These are phyloP conservation scores for Phocides pigmalion DNA, from an alignment of 1,140 invertebrate species.

Conservation along the genomic window DNA sequence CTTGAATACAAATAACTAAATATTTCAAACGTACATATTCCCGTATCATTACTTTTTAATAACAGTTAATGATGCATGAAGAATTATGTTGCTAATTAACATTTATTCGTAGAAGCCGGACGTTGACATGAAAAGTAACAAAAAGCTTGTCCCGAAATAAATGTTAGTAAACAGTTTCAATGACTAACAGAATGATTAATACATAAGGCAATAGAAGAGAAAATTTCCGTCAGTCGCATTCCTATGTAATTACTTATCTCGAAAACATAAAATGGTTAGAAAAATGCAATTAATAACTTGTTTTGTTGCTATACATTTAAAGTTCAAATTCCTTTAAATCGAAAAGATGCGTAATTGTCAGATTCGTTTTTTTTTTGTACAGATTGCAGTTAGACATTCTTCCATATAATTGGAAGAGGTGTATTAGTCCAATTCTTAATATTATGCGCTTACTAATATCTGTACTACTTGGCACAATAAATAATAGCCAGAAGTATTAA, in stretches of 20 bases:
- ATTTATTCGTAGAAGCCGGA: background rate
- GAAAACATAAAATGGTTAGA: background rate
- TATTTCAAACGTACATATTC: background rate
- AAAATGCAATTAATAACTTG: background rate
- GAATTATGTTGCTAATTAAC: background rate
- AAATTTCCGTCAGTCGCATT: background rate
- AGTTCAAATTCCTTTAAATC: background rate
- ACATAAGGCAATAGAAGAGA: background rate
- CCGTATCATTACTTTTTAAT: background rate
- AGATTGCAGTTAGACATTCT: no score
- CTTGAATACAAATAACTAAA: background rate
- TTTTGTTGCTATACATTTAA: background rate
- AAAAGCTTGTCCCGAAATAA: background rate
- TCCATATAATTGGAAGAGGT: no score
- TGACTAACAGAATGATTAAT: background rate
- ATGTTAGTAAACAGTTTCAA: background rate
- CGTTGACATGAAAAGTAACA: constrained; percentile 1
- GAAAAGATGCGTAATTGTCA: no score
- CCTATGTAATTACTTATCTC: background rate
- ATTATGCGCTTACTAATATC: no score
- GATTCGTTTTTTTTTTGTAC: no score
- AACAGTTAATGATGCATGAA: background rate
- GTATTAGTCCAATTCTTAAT: no score
- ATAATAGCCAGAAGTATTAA: no score
- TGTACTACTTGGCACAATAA: no score